Base-by-base conservation (phyloP, 2,797 vertebrate species). In the Paedocypris micromegethes region DNA sequence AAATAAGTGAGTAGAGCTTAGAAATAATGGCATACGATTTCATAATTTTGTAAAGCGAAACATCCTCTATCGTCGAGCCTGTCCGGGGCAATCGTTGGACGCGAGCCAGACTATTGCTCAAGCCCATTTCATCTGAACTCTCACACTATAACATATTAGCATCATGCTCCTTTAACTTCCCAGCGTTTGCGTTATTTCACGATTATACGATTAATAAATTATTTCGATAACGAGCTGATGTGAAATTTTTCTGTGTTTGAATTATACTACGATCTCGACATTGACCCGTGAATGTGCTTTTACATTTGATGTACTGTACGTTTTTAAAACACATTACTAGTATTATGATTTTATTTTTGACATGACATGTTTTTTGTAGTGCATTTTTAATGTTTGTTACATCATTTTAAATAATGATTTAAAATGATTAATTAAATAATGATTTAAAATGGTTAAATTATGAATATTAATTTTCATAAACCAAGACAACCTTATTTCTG, bases 1-100 rank as follows among this genome's bases (percentile, higher is more conserved):
- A 76, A 67, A 73, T 66, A 73, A 81, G 88, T 90, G 85, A 89
- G 88, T 89, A 79, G 60, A 44, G 49, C 7, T 3, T 9, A 41
- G 4, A 3, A 3, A 0, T 45, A 1, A 63, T 3, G 60, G 7
- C 40, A 23, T 51, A 23, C 9, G 64, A 2, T 58, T 37, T 51
- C 2, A 2, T 4, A 23, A 5, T 41, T 3, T 58, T 64, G 5
- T 23, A 9, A 4, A 7, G 46, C 46, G 49, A 41, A 5, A 72
- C 8, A 6, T 45, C 6, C 2, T 45, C 9, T 42, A 6, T 64
- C 42, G 68, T 70, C 58, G 40, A 70, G 40, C 5, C 9, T 47
- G 38, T 38, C n/a, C 42, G 37, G 38, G 43, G 64, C 61, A 45
- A n/a, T 64, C 64, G 8, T 56, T 70, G 68, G 61, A 64, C 42